Evolutionary conservation across 2,113 vertebrate species (phyloP), one percentile per base, ranked within the genome.

Genomic region (Neomonachus schauinslandi): DNA sequence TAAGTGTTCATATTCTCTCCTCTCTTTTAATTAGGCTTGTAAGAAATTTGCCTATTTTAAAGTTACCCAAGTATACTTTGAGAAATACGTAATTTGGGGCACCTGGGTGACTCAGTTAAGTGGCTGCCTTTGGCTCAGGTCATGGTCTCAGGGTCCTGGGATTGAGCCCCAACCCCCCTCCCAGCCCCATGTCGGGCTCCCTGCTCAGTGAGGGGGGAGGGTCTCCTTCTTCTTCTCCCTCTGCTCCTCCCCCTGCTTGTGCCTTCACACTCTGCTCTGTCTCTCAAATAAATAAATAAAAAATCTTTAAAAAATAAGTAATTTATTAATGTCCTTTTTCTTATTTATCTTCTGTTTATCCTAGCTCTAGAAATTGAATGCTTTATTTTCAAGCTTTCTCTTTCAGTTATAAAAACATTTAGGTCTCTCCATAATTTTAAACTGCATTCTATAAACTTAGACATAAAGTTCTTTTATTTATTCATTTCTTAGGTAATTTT

Each of bases 361-460:
- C 3, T 39, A n/a, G 65, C 26, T 82, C 42, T 83, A 65, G 8
- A 93, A 93, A 91, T 86, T 79, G 53, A 90, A 46, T 86, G 18
- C 57, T 69, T 97, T 74, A 36, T 92, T 90, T 82, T 63, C 12
- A 46, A 0, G 53, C 5, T 86, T 57, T 65, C 12, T 81, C 61
- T 61, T 95, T 55, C 89, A 94, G 63, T 63, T 81, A 76, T 26
- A 90, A 86, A 76, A 72, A 49, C 18, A 21, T 71, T 86, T 82
- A 76, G 42, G 11, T 2, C 9, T 69, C 22, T 57, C 11, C 46
- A 12, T 55, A n/a, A 89, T 80, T 86, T 57, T 79, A 91, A 33
- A 39, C 79, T 63, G 4, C 42, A 33, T 83, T 42, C 36, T 39
- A n/a, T 80, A 92, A 67, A 46, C 39, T 87, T 49, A 79, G 16